Conservation (phyloP, 2,797 vertebrate species). For the Eulemur mongoz region DNA sequence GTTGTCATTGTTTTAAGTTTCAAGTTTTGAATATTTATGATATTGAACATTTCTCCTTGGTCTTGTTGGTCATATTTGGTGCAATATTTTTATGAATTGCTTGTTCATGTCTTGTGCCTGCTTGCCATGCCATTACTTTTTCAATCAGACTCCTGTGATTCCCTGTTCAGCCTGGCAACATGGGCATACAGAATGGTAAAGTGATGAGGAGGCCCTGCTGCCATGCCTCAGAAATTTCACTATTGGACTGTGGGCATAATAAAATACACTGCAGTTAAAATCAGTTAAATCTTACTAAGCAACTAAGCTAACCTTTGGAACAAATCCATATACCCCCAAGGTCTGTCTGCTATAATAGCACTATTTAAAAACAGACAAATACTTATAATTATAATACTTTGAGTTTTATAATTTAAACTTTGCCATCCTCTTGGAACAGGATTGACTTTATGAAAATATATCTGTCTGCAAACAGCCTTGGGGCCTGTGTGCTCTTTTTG, state of each 20-base stretch:
- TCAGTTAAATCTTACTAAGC: conserved; percentile 58
- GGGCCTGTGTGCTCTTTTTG: background rate
- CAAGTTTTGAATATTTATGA: background rate
- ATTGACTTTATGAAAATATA: conserved; percentile 44
- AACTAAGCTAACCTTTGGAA: background rate
- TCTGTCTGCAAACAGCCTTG: conserved; percentile 44
- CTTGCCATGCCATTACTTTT: background rate
- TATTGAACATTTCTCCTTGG: background rate
- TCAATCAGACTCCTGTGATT: background rate
- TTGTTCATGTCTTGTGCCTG: background rate
- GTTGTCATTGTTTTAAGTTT: background rate
- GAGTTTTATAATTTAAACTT: conserved; percentile 71
- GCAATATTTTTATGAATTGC: background rate
- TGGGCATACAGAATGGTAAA: background rate
- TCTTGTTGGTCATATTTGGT: background rate
- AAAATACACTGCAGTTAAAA: conserved; percentile 49
- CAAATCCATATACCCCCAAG: conserved; percentile 42
- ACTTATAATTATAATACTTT: conserved; percentile 50
- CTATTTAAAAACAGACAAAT: conserved; percentile 38
- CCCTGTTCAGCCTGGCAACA: background rate
- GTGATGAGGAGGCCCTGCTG: background rate
- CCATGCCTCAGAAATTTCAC: background rate
- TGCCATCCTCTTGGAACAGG: conserved; percentile 43
- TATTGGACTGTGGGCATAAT: conserved; percentile 25
- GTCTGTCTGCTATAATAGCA: conserved; percentile 12